These are phyloP conservation scores for Porites evermanni DNA, from an alignment of 92 coral and sea anemone genomes.

Conservation along the genomic window DNA sequence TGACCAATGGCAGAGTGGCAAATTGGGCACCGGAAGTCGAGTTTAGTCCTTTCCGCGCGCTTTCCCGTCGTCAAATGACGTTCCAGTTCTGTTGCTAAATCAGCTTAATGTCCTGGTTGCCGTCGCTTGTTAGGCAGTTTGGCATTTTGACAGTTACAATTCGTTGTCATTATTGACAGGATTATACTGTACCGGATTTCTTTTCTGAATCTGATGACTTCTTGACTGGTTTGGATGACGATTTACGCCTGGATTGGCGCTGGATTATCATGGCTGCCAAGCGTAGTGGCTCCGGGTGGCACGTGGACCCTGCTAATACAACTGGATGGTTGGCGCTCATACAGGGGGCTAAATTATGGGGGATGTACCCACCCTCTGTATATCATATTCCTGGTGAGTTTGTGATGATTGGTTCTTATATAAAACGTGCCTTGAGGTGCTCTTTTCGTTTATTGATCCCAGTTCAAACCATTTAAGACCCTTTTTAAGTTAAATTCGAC, in stretches of 20 bases:
- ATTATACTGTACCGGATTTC: conserved; percentile 80
- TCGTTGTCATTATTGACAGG: conserved; percentile 33
- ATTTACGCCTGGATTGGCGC: conserved; percentile 86
- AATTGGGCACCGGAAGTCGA: too few species aligned
- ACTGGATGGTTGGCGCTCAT: conserved; percentile 87
- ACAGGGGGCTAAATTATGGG: conserved; percentile 86
- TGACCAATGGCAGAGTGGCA: too few species aligned
- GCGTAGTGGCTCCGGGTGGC: conserved; percentile 92
- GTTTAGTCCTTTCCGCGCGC: too few species aligned
- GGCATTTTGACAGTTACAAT: too few species aligned
- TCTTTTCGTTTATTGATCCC: too few species aligned
- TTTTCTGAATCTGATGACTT: conserved; percentile 81
- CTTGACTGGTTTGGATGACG: conserved; percentile 70
- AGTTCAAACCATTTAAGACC: too few species aligned
- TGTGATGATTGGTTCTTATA: not conserved
- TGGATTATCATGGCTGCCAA: conserved; percentile 92
- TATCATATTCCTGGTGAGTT: conserved; percentile 77
- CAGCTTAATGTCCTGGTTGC: too few species aligned
- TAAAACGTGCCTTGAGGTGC: not conserved
- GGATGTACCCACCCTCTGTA: conserved; percentile 75
- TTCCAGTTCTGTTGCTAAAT: too few species aligned
- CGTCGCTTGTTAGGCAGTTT: too few species aligned
- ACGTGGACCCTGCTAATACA: conserved; percentile 87
- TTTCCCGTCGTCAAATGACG: too few species aligned
- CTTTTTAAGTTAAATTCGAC: too few species aligned